Evolutionary conservation across 2,888 invertebrate species (phyloP).

Genomic region (Mythimna ferrago): DNA sequence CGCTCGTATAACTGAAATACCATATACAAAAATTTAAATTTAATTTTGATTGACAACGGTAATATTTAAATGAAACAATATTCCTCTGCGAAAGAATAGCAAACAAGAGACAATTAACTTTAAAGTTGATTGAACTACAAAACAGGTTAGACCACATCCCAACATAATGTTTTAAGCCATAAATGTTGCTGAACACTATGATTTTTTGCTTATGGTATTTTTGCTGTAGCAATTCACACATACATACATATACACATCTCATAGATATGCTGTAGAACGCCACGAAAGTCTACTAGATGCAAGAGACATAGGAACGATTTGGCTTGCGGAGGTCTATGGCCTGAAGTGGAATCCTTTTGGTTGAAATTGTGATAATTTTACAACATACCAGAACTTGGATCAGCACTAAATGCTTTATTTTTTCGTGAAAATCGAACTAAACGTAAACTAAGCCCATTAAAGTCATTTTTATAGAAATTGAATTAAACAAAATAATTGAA

Average conservation of each 20-base stretch:
- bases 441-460: too few species aligned
- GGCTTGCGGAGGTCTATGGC: too few species aligned
- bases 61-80: neutral
- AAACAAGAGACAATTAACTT: neutral
- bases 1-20: too few species aligned
- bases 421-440: too few species aligned
- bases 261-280: neutral
- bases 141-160: constrained; percentile 39
- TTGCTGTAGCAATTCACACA: neutral
- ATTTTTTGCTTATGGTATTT: neutral
- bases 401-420: too few species aligned
- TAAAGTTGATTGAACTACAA: constrained; percentile 35
- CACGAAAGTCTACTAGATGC: neutral
- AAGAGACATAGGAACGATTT: neutral
- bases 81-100: neutral
- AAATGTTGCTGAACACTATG: neutral
- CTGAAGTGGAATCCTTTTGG: too few species aligned
- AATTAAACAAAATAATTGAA: too few species aligned
- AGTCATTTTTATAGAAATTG: too few species aligned
- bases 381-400: too few species aligned
- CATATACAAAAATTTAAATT: neutral
- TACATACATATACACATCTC: neutral
- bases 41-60: neutral
- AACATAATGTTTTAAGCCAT: constrained; percentile 20
- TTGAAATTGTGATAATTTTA: too few species aligned